These are phyloP conservation scores for Pyrocoelia pectoralis DNA, from an alignment of 2,888 invertebrate species.

Conservation along the genomic window DNA sequence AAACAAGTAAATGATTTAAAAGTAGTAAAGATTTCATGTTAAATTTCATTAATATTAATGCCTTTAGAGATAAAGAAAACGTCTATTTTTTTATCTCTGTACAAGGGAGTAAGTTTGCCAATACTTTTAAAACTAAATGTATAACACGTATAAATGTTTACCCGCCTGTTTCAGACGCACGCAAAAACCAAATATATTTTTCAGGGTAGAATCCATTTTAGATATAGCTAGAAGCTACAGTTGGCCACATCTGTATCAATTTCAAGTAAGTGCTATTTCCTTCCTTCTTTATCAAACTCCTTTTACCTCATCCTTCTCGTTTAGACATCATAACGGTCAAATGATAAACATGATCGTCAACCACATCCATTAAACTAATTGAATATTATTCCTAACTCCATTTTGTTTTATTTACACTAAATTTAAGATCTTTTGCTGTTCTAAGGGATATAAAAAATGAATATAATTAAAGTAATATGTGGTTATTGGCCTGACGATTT, in stretches of 20 bases:
- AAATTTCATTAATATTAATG: conserved; percentile 3
- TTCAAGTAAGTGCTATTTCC: conserved; percentile 36
- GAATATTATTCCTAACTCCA: conserved; percentile 19
- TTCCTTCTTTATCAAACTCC: conserved; percentile 27
- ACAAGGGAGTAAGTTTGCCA: conserved; percentile 6
- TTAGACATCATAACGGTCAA: conserved; percentile 29
- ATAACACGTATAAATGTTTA: conserved; percentile 26
- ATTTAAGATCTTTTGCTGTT: not conserved
- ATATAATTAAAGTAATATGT: no score
- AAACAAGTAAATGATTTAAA: not conserved
- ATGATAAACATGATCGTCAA: conserved; percentile 31
- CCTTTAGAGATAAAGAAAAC: not conserved
- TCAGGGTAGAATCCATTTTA: conserved; percentile 34
- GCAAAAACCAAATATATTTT: conserved; percentile 36
- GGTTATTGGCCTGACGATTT: conserved; percentile 35
- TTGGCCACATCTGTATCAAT: conserved; percentile 38
- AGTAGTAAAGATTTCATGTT: not conserved
- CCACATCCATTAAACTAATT: conserved; percentile 34
- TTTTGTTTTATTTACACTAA: conserved; percentile 4
- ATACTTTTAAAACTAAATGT: conserved; percentile 6
- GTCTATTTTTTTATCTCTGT: conserved; percentile 1
- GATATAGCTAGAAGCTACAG: conserved; percentile 37
- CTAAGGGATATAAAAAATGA: not conserved
- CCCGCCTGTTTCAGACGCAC: conserved; percentile 29
- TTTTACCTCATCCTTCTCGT: conserved; percentile 14